Evolutionary conservation across 2,888 invertebrate species (phyloP).

Genomic region (Cordylochernes scorpioides): DNA sequence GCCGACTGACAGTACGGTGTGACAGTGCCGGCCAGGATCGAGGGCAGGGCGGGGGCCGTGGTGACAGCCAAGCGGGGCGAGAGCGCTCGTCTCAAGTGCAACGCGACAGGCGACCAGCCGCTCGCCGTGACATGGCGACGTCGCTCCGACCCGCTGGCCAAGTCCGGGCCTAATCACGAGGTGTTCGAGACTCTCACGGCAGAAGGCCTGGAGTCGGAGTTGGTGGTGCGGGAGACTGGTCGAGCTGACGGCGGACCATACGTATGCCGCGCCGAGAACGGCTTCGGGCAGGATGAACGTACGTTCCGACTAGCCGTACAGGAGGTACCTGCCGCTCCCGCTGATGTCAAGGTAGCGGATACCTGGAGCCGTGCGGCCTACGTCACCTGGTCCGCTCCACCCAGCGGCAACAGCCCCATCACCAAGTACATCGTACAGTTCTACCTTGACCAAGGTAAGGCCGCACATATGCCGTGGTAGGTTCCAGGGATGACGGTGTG

Average conservation of each 20-base stretch:
- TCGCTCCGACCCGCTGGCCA: constrained; percentile 5
- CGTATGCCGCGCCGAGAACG: not conserved
- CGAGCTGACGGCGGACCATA: constrained; percentile 2
- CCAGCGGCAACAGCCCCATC: constrained; percentile 15
- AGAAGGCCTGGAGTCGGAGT: constrained; percentile 13
- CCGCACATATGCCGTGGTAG: no score
- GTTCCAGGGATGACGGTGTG: no score
- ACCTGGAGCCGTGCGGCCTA: constrained; percentile 15
- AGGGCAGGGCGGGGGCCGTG: constrained; percentile 13
- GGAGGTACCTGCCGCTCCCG: constrained; percentile 14
- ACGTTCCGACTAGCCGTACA: constrained; percentile 1
- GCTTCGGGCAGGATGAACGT: not conserved
- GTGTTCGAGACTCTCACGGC: constrained; percentile 14
- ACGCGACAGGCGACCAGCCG: constrained; percentile 14
- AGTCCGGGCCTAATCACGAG: constrained; percentile 11
- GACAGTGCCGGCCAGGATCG: constrained; percentile 15
- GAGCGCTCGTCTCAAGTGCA: constrained; percentile 11
- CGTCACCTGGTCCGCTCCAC: constrained; percentile 14
- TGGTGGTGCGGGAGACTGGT: constrained; percentile 12
- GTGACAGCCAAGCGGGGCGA: constrained; percentile 13
- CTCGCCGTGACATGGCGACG: constrained; percentile 12
- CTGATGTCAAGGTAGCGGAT: constrained; percentile 13
- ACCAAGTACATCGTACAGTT: constrained; percentile 15
- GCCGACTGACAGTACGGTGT: no score
- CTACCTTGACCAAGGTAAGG: constrained; percentile 12